Evolutionary conservation across 2,797 vertebrate genomes (phyloP).

Genomic region (Cygnus olor): DNA sequence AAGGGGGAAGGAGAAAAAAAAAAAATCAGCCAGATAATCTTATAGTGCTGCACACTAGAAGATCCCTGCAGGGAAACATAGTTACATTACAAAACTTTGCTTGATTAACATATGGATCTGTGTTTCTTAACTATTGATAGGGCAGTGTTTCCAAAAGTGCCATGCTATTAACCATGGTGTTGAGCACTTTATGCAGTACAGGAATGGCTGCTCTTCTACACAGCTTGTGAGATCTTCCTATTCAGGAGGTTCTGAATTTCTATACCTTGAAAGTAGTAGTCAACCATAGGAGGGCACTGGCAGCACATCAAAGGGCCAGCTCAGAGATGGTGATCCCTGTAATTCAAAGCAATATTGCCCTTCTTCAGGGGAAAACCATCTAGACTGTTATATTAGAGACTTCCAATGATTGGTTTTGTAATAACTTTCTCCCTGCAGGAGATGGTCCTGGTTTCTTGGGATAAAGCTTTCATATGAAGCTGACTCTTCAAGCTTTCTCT

Average conservation of each 20-base stretch:
- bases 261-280: not conserved
- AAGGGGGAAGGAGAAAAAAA: not conserved
- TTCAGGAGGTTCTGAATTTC: not conserved
- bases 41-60: not conserved
- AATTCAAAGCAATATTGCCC: constrained; percentile 28
- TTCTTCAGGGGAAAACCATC: not conserved
- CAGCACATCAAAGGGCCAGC: accelerated
- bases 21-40: not conserved
- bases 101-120: not conserved
- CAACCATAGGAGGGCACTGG: not conserved
- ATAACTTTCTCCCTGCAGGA: not conserved
- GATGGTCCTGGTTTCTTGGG: not conserved
- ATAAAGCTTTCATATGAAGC: not conserved
- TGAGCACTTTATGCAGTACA: not conserved
- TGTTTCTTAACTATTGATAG: not conserved
- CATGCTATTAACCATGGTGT: accelerated
- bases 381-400: not conserved
- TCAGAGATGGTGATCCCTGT: not conserved
- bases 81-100: not conserved
- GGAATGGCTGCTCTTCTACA: not conserved
- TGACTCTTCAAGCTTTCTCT: not conserved
- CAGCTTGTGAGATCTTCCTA: not conserved
- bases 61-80: not conserved
- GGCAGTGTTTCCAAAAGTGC: not conserved
- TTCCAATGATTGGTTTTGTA: not conserved